Evolutionary conservation across 2,888 invertebrate species (phyloP).

Genomic region (Cylloceria caligata): DNA sequence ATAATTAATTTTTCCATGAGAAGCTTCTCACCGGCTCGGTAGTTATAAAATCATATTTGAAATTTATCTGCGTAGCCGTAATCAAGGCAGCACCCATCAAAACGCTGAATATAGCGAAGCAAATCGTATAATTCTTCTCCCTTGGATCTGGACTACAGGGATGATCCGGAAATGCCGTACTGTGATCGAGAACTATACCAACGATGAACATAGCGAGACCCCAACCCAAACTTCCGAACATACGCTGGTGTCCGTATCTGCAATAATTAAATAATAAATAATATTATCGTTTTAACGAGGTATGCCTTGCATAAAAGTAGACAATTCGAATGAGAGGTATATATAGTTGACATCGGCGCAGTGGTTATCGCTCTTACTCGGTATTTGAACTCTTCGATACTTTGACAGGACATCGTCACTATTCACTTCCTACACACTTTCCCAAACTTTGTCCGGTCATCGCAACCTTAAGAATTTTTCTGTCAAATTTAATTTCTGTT

Average conservation of each 20-base stretch:
- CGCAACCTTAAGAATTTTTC: no score
- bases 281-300: neutral
- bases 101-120: constrained; percentile 98
- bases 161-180: constrained; percentile 97
- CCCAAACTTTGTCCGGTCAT: no score
- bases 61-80: constrained; percentile 94
- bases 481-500: no score
- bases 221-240: constrained; percentile 99
- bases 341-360: no score
- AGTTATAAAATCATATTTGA: constrained; percentile 84
- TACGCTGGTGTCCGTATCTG: constrained; percentile 97
- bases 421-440: no score
- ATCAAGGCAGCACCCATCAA: constrained; percentile 98
- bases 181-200: constrained; percentile 97
- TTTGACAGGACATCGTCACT: no score
- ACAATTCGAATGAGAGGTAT: no score
- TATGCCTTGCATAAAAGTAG: no score
- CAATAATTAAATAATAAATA: constrained; percentile 12
- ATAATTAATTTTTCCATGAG: neutral
- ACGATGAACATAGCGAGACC: constrained; percentile 99
- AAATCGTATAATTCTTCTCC: constrained; percentile 99
- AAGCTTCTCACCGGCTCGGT: constrained; percentile 77
- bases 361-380: no score
- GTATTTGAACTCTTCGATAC: no score
- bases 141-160: constrained; percentile 95